Evolutionary conservation across 1,140 invertebrate genomes (phyloP), one percentile per base, ranked within the genome.

Genomic region (Trichonephila clavata): DNA sequence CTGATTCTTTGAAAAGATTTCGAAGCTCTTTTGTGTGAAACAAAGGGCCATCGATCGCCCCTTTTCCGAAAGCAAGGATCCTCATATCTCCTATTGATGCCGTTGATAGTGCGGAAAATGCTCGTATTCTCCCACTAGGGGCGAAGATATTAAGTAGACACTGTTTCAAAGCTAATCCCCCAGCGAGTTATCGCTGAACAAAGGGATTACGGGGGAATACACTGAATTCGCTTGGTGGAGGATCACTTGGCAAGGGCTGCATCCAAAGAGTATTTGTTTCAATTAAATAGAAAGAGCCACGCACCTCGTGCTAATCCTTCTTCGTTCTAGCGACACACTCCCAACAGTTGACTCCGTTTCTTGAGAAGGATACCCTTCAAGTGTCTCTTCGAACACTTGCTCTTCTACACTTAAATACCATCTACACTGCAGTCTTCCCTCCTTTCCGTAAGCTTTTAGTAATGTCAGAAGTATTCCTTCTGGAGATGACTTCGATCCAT

Each of bases 121-220:
- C 87, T 89, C 50, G 27, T 16, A 57, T 27, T 43, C 63, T 89
- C 61, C 65, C 24, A 24, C 39, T 24, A 89, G 39, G 63, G 8
- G 2, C 21, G 20, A 88, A 27, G 43, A 71, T 86, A 92, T 86
- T 92, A 92, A 92, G 65, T 92, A 86, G 91, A 71, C 65, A 71
- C 61, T 92, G 77, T 92, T 92, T 83, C 50, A 71, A 92, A 92
- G 91, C 65, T 92, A 92, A 92, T 92, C 81, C 80, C 80, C 21
- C 6, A 86, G 81, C 81, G 89, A 91, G 68, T 91, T 91, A 91
- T 83, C 89, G 50, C 61, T 71, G 61, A 92, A 92, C 83, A 92
- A 92, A 86, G 91, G 91, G 63, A 92, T 92, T 92, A 92, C 14
- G 71, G 71, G 16, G 18, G 71, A 27, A 77, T 77, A 77, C 71